Percentiles rank a stretch among this genome's conserved stretches.
These are phyloP conservation scores for Brenthis daphne DNA, from an alignment of 2,888 invertebrate genomes.

Conservation along the genomic window DNA sequence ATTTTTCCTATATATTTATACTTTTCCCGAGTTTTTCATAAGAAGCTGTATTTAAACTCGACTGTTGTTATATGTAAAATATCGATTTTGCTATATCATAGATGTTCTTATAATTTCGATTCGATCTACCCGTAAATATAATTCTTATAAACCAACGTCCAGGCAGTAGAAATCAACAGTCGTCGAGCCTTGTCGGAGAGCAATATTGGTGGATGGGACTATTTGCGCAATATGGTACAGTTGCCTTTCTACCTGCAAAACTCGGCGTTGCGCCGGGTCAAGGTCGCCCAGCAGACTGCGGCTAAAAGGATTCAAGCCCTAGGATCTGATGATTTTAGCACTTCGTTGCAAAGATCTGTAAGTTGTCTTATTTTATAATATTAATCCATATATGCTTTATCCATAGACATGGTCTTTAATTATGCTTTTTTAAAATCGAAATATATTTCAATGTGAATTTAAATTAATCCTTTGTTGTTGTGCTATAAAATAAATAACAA, in stretches of 20 bases:
- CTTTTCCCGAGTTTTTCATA: conserved; percentile 4
- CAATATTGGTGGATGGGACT: conserved; percentile 97
- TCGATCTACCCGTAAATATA: no score
- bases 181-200: conserved; percentile 93
- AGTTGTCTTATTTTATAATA: conserved; percentile 42
- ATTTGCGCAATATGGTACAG: conserved; percentile 97
- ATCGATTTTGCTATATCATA: background rate
- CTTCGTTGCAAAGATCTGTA: conserved; percentile 76
- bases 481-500: no score
- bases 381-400: background rate
- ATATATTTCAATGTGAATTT: no score
- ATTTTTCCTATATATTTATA: conserved; percentile 4
- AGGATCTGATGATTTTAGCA: conserved; percentile 80
- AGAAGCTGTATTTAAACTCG: background rate
- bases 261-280: conserved; percentile 94
- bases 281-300: conserved; percentile 92
- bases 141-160: conserved; percentile 26
- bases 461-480: no score
- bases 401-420: no score
- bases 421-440: no score
- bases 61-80: conserved; percentile 1
- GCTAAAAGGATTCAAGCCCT: conserved; percentile 72
- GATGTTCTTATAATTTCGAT: no score
- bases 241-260: conserved; percentile 99
- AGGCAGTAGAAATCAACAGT: conserved; percentile 95